A percentile compares a stretch with the other conserved stretches of the same genome.
Conservation (phyloP, 64 coral and sea anemone species). For the Cladopsammia gracilis region DNA sequence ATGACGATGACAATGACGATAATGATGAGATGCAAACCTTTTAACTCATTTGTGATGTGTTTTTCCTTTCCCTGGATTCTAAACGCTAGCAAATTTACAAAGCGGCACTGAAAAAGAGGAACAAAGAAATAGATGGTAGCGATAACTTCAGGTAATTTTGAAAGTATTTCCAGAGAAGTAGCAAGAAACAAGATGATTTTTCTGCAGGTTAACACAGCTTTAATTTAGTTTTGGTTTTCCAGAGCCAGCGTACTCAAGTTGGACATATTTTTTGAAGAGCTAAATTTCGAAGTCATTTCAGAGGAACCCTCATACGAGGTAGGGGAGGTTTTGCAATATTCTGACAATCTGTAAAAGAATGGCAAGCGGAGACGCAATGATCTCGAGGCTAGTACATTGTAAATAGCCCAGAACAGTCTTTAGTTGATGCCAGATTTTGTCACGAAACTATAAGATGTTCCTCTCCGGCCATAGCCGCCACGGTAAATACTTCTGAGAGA, state of each 20-base stretch:
- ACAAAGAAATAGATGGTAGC: background rate
- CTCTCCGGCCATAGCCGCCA: too few relatives aligned
- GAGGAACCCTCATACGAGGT: background rate
- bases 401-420: too few relatives aligned
- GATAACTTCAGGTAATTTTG: background rate
- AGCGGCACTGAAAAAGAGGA: background rate
- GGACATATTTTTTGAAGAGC: slow-evolving; percentile 22
- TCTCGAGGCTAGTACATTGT: too few relatives aligned
- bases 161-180: background rate
- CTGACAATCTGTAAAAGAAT: too few relatives aligned
- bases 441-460: too few relatives aligned
- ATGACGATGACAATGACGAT: too few relatives aligned
- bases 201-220: background rate
- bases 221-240: background rate
- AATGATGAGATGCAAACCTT: too few relatives aligned
- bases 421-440: too few relatives aligned
- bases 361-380: too few relatives aligned
- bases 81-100: background rate
- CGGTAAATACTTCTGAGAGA: too few relatives aligned
- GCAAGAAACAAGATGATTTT: background rate
- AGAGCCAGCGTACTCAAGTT: background rate
- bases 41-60: too few relatives aligned
- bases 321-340: background rate
- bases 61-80: too few relatives aligned
- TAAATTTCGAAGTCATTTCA: slow-evolving; percentile 11